phyloP scores from a whole-genome alignment of 2,797 vertebrate genomes.

The Antrozous pallidus region DNA sequence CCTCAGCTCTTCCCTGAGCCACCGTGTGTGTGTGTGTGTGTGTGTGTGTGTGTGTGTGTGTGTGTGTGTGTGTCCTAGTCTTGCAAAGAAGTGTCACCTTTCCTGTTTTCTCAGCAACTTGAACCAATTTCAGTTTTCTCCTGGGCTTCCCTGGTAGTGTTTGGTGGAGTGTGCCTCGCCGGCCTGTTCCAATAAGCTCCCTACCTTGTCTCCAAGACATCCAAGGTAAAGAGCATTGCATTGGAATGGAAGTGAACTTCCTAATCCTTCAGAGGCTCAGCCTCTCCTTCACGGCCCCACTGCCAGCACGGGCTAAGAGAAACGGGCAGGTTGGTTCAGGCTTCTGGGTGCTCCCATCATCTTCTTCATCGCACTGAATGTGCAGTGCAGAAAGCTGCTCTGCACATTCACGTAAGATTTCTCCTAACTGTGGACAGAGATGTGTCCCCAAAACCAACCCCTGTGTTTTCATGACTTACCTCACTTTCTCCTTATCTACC shows the following conservation, averaged over 20 bases:
- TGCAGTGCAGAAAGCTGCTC: too few relatives aligned
- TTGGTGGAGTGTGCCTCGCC: neutral
- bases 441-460: neutral
- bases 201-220: neutral
- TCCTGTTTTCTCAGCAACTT: constrained; percentile 61
- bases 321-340: neutral
- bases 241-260: neutral
- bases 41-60: neutral
- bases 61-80: neutral
- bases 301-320: neutral
- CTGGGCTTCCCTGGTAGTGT: neutral
- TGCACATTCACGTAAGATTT: neutral
- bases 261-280: neutral
- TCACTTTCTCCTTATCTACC: neutral
- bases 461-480: neutral
- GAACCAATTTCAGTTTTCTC: constrained; percentile 35
- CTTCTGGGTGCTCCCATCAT: neutral
- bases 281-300: neutral
- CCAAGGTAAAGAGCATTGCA: neutral
- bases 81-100: constrained; percentile 53
- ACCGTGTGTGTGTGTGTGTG: neutral
- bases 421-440: neutral
- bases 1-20: neutral
- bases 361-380: neutral
- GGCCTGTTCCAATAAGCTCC: neutral